Evolutionary conservation across 37 sponge, comb jelly and placozoan species (phyloP).

Genomic region (Oopsacas minuta): DNA sequence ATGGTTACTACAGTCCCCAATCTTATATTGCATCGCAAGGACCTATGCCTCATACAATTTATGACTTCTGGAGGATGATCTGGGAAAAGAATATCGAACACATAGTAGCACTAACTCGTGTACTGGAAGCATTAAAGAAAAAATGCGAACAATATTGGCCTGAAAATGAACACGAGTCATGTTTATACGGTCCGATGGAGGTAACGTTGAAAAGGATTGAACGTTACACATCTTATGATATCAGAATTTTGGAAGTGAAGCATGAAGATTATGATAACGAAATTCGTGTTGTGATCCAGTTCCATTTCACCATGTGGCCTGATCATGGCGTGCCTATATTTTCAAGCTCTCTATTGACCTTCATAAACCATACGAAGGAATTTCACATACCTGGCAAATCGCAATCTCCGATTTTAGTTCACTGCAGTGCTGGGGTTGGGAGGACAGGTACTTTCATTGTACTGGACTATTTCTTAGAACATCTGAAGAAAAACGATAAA

Average conservation of each 20-base stretch:
- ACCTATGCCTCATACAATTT: background rate
- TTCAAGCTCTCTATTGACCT: background rate
- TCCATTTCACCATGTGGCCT: conserved; percentile 1
- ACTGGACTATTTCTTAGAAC: conserved; percentile 2
- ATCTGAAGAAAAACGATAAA: background rate
- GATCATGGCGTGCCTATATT: background rate
- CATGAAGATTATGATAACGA: background rate
- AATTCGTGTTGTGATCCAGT: background rate
- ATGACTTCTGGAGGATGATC: background rate
- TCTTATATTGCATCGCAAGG: background rate
- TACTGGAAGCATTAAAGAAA: background rate
- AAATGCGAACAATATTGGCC: conserved; percentile 17
- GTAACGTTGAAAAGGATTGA: background rate
- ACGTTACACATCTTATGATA: background rate
- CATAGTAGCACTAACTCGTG: background rate
- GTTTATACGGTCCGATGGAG: background rate
- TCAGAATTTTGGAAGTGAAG: background rate
- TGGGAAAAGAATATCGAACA: conserved; percentile 12
- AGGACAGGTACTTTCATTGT: background rate
- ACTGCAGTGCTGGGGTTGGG: background rate
- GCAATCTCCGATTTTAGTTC: background rate
- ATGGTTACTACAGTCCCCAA: background rate
- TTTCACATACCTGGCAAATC: background rate
- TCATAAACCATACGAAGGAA: conserved; percentile 7
- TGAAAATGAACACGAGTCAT: background rate